Evolutionary conservation across 2,113 vertebrate species (phyloP).

Genomic region (Hippoglossus stenolepis): DNA sequence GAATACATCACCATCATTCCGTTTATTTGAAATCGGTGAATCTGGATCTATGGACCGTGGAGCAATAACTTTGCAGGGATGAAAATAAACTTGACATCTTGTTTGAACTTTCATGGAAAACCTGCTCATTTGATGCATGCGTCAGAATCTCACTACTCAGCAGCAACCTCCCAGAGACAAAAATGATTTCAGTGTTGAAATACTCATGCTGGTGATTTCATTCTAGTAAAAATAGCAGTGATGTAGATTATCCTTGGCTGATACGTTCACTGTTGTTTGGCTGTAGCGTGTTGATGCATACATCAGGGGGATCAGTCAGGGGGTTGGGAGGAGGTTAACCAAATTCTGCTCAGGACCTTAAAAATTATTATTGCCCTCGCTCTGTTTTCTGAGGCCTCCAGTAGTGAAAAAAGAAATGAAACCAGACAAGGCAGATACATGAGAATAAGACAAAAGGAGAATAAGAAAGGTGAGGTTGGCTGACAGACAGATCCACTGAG

Average conservation of each 20-base stretch:
- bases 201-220: neutral
- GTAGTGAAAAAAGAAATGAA: neutral
- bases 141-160: slow-evolving; percentile 3
- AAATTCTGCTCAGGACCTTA: neutral
- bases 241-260: neutral
- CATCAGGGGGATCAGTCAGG: neutral
- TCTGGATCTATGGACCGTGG: slow-evolving; percentile 14
- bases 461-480: slow-evolving; percentile 12
- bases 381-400: neutral
- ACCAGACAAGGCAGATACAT: neutral
- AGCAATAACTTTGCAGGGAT: slow-evolving; percentile 29
- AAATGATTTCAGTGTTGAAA: neutral
- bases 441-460: slow-evolving; percentile 3
- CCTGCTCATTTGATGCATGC: neutral
- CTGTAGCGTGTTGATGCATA: neutral
- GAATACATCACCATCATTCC: slow-evolving; percentile 20
- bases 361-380: neutral
- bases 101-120: slow-evolving; percentile 27
- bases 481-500: slow-evolving; percentile 4
- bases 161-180: neutral
- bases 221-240: neutral
- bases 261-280: slow-evolving; percentile 4
- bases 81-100: slow-evolving; percentile 34
- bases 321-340: neutral
- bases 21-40: slow-evolving; percentile 40